Evolutionary conservation across 2,113 vertebrate genomes (phyloP), one percentile per base, ranked within the genome.

Genomic region (Scomber japonicus): DNA sequence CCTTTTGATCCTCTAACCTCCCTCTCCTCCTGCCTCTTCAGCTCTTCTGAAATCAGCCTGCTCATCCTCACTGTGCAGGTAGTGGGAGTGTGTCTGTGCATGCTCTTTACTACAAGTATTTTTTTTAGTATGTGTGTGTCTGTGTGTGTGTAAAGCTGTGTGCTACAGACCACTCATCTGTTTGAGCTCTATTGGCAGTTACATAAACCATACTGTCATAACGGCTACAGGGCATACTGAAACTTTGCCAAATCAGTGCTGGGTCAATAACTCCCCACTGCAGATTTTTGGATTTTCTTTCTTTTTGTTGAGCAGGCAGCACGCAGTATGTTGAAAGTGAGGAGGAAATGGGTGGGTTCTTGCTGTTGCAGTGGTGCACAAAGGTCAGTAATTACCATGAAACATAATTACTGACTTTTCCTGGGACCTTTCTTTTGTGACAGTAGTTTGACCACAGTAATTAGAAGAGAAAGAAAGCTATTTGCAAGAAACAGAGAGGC

Each of bases 131-230:
- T 27, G 24, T 40, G 17, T 64, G 51, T 55, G 54, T 66, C 67
- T 27, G 51, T 46, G 65, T 46, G 65, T 51, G 57, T 71, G 70
- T 17, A 50, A 16, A 45, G 17, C 46, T 83, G 76, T 68, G 48
- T 65, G 62, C 68, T 81, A 71, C 84, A 88, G 84, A 84, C 78
- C 83, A 82, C 89, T 91, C 84, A 88, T 88, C 86, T 84, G 71
- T 79, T 82, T 72, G 74, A 85, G 84, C 86, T 86, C 66, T 82
- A 71, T 73, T 84, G 87, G 85, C 83, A 80, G 86, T 92, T 92
- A 92, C 90, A 90, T 92, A 93, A 92, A 91, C 72, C 84, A 88
- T 84, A 84, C 81, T 84, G 89, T 88, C 91, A 90, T 87, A 70
- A 82, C 69, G 79, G 87, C 89, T 79, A 71, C 81, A 74, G 87